These are phyloP conservation scores for Centrocercus urophasianus DNA, from an alignment of 2,113 vertebrate genomes.

Conservation along the genomic window DNA sequence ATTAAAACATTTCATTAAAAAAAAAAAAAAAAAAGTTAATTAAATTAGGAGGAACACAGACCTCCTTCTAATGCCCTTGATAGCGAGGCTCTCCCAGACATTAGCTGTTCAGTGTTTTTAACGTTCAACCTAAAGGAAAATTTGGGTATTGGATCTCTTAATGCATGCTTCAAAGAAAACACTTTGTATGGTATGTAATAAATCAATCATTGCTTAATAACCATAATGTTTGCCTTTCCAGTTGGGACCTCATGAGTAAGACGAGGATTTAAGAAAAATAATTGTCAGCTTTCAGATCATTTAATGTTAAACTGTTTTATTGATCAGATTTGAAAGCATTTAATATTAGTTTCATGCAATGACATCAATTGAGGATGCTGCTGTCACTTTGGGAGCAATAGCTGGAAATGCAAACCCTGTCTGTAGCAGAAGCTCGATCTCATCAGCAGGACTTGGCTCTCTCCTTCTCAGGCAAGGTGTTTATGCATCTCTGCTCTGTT, in stretches of 20 bases:
- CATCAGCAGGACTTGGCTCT: slow-evolving; percentile 1
- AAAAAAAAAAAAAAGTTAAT: background rate
- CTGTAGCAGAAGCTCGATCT: slow-evolving; percentile 43
- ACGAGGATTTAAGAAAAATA: slow-evolving; percentile 32
- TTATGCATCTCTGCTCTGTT: background rate
- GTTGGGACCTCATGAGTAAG: slow-evolving; percentile 62
- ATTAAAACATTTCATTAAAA: slow-evolving; percentile 26
- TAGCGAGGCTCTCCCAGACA: background rate
- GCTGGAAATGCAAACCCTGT: slow-evolving; percentile 17
- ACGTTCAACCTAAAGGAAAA: slow-evolving; percentile 28
- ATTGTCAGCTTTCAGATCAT: slow-evolving; percentile 61
- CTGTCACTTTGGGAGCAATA: slow-evolving; percentile 42
- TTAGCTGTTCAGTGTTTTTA: slow-evolving; percentile 36
- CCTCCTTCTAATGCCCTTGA: slow-evolving; percentile 33
- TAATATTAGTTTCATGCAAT: slow-evolving; percentile 18
- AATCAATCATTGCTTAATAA: slow-evolving; percentile 81
- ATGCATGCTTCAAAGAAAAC: slow-evolving; percentile 77
- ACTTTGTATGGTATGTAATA: slow-evolving; percentile 76
- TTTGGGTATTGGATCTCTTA: slow-evolving; percentile 62
- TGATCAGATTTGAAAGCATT: slow-evolving; percentile 69
- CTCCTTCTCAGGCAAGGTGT: background rate
- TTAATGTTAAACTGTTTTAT: slow-evolving; percentile 71
- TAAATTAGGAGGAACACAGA: background rate
- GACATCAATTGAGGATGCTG: slow-evolving; percentile 56
- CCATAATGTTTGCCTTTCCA: slow-evolving; percentile 73